phyloP scores from a whole-genome alignment of 2,888 invertebrate species.

The Protonemura montana region DNA sequence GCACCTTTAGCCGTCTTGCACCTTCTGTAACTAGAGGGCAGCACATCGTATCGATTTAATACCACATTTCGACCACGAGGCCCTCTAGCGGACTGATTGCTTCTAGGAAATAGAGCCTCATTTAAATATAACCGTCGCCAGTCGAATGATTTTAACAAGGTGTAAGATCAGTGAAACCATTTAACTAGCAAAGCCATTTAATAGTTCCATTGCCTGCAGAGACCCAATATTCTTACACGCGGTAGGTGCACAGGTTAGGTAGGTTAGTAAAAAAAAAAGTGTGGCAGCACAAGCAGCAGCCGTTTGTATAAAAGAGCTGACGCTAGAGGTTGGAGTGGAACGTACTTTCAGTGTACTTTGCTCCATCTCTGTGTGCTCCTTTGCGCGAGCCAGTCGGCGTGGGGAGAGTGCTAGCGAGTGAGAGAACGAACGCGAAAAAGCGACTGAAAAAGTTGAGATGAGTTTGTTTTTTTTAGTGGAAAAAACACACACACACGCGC shows the following conservation, averaged over 20 bases:
- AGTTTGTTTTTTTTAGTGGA: slow-evolving; percentile 37
- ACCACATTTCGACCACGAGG: background rate
- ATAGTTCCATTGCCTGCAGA: slow-evolving; percentile 19
- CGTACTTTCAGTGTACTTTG: background rate
- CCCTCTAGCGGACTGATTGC: background rate
- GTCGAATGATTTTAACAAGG: background rate
- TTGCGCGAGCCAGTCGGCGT: background rate
- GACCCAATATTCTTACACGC: background rate
- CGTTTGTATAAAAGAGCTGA: background rate
- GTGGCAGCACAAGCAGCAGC: background rate
- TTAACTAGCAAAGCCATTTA: slow-evolving; percentile 21
- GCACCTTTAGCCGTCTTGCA: background rate
- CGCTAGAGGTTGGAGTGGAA: background rate
- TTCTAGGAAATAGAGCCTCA: background rate
- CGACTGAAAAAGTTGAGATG: slow-evolving; percentile 37
- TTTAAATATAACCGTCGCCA: background rate
- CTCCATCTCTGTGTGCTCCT: background rate
- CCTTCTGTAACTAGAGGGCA: background rate
- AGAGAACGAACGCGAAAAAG: background rate
- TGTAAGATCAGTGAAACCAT: slow-evolving; percentile 19
- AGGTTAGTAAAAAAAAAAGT: background rate
- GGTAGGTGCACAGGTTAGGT: background rate
- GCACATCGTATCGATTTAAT: slow-evolving; percentile 1
- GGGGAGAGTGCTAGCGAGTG: background rate
- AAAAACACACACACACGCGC: slow-evolving; percentile 37